Conservation (phyloP, 30 jellyfish, hydroid and myxozoan species). For the Cassiopea xamachana region DNA sequence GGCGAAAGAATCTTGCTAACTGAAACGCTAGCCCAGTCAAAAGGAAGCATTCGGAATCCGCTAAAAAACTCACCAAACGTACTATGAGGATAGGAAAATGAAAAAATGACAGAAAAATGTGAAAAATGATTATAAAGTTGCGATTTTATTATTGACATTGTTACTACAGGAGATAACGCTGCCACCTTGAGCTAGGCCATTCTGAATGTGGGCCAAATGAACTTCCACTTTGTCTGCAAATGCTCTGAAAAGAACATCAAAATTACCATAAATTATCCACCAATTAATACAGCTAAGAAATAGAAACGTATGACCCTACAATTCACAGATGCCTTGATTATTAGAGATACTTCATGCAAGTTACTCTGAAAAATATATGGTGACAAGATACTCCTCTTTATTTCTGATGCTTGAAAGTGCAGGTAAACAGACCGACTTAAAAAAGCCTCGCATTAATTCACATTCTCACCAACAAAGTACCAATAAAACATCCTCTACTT, state of each 20-base stretch:
- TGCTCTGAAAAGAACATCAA: constrained; percentile 23
- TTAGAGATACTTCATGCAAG: too few relatives aligned
- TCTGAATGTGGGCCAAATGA: constrained; percentile 75
- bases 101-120: not conserved
- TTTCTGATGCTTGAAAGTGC: too few relatives aligned
- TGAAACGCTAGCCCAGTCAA: not conserved
- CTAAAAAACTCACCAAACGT: not conserved
- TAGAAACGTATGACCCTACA: too few relatives aligned
- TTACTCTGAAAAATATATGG: too few relatives aligned
- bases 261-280: not conserved
- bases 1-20: not conserved
- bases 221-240: constrained; percentile 80
- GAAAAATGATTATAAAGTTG: not conserved
- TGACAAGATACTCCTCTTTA: too few relatives aligned
- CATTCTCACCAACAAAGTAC: too few relatives aligned
- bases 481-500: too few relatives aligned
- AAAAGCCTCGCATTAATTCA: too few relatives aligned
- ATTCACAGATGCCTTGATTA: too few relatives aligned
- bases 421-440: too few relatives aligned
- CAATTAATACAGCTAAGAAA: too few relatives aligned
- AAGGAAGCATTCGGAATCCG: not conserved
- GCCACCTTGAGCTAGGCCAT: constrained; percentile 78
- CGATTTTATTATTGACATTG: constrained; percentile 15
- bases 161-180: constrained; percentile 62
- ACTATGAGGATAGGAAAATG: not conserved